Conservation (phyloP, 2,888 invertebrate species). For the Eustalomyia histrio region DNA sequence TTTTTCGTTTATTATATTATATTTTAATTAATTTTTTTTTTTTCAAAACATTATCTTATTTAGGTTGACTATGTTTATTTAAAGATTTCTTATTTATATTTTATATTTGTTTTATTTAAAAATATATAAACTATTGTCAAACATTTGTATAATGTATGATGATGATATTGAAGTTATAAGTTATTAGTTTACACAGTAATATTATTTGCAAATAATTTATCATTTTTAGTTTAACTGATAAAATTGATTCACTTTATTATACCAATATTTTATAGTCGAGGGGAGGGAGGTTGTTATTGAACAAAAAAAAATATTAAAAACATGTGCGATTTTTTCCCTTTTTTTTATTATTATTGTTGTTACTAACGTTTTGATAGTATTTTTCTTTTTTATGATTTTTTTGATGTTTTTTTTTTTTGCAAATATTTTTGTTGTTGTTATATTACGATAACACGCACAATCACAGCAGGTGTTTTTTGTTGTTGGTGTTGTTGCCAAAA, state of each 20-base stretch:
- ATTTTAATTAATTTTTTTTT: constrained; percentile 16
- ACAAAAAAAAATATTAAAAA: neutral
- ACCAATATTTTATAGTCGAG: neutral
- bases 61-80: neutral
- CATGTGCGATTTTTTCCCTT: constrained; percentile 37
- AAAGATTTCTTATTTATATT: neutral
- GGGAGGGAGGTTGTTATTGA: neutral
- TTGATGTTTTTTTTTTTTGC: constrained; percentile 39
- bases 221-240: constrained; percentile 22
- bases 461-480: constrained; percentile 61
- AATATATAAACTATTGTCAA: neutral
- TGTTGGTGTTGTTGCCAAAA: constrained; percentile 20
- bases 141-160: neutral
- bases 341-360: constrained; percentile 20
- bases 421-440: constrained; percentile 32
- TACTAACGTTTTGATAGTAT: constrained; percentile 25
- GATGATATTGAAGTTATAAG: too few relatives aligned
- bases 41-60: constrained; percentile 10
- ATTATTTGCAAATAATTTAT: constrained; percentile 24
- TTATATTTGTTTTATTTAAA: neutral
- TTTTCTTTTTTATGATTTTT: constrained; percentile 21
- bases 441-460: constrained; percentile 51
- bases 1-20: too few relatives aligned
- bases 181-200: neutral
- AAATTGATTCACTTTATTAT: neutral